Evolutionary conservation across 2,888 invertebrate species (phyloP).

Genomic region (Macropis europaea): DNA sequence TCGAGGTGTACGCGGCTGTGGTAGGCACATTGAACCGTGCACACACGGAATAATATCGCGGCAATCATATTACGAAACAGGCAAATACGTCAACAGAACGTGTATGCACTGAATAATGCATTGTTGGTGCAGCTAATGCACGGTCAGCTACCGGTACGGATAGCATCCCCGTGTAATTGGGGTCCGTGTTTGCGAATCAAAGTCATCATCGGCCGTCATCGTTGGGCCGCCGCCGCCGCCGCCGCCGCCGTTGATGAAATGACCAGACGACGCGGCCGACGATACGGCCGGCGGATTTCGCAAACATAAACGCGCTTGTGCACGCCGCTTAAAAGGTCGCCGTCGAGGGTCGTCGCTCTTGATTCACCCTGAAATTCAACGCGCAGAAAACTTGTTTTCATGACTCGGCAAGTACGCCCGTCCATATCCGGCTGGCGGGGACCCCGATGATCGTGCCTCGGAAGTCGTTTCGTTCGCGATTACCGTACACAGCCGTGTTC

Average conservation of each 20-base stretch:
- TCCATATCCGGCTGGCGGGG: conserved; percentile 11
- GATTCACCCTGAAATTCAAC: conserved; percentile 44
- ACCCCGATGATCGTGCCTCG: neutral
- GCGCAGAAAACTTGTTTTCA: conserved; percentile 41
- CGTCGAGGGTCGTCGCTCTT: conserved; percentile 54
- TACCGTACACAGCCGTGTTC: neutral
- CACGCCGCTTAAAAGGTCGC: conserved; percentile 51
- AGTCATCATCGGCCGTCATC: conserved; percentile 78
- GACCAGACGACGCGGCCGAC: conserved; percentile 64
- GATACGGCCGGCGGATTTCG: conserved; percentile 32
- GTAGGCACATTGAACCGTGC: conserved; percentile 44
- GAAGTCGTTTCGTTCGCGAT: conserved; percentile 15
- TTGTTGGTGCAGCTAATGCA: conserved; percentile 80
- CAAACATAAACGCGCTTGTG: conserved; percentile 43
- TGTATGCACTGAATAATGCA: conserved; percentile 78
- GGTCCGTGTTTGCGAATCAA: conserved; percentile 79
- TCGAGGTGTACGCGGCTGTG: too few species aligned
- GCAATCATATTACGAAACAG: conserved; percentile 77
- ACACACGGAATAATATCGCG: conserved; percentile 73
- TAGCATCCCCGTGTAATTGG: conserved; percentile 75
- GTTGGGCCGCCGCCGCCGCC: conserved; percentile 70
- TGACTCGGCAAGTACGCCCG: conserved; percentile 14
- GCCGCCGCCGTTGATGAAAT: conserved; percentile 62
- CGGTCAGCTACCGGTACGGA: conserved; percentile 73
- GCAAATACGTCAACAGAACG: conserved; percentile 74